These are phyloP conservation scores for Sus scrofa DNA, from an alignment of 2,113 vertebrate species.

Conservation along the genomic window T2T-Sscrofa CM000817.6:105403501-105404000, in stretches of 20 bases:
- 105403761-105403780: neutral
- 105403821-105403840: neutral
- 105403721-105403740: neutral
- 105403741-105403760: neutral
- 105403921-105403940: too few relatives aligned
- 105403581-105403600: too few relatives aligned
- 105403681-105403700: constrained; percentile 50
- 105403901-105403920: neutral
- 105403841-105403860: neutral
- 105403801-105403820: neutral
- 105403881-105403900: fast-evolving
- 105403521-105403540: fast-evolving
- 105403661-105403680: fast-evolving
- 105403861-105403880: fast-evolving
- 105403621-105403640: neutral
- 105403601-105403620: too few relatives aligned
- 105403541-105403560: neutral
- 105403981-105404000: neutral
- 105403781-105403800: neutral
- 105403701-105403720: neutral
- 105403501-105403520: fast-evolving
- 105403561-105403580: neutral
- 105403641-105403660: neutral
- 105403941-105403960: neutral
- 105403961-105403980: neutral